These are phyloP conservation scores for Dryadula phaetusa DNA, from an alignment of 2,888 invertebrate genomes.

Conservation along the genomic window DNA sequence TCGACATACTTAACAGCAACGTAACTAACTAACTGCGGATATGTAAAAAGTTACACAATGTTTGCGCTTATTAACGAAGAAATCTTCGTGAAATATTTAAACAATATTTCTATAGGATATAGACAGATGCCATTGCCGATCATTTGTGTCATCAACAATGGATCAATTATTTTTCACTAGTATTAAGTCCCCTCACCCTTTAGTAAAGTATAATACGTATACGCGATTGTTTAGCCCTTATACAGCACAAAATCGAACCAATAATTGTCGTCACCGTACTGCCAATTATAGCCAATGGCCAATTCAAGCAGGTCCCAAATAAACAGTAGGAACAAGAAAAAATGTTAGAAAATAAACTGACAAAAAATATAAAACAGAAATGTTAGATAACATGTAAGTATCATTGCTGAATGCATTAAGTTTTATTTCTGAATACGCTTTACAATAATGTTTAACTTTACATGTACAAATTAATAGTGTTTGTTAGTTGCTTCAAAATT, in stretches of 20 bases:
- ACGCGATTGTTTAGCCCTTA: conserved; percentile 37
- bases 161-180: background rate
- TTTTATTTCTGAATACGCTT: background rate
- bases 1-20: conserved; percentile 6
- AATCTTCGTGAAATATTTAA: background rate
- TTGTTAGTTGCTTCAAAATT: background rate
- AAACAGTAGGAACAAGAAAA: conserved; percentile 19
- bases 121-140: background rate
- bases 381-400: background rate
- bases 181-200: background rate
- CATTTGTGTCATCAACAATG: background rate
- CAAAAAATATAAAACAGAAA: background rate
- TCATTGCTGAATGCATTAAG: background rate
- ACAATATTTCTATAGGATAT: background rate
- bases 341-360: conserved; percentile 8
- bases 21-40: background rate
- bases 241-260: conserved; percentile 59
- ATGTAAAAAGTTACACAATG: background rate
- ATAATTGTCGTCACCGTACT: conserved; percentile 58
- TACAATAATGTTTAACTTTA: background rate
- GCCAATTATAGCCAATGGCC: conserved; percentile 80
- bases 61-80: background rate
- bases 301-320: conserved; percentile 44
- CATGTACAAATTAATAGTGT: background rate
- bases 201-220: conserved; percentile 15